Conservation (phyloP, 2,113 vertebrate species). For the Cephalopterus ornatus region DNA sequence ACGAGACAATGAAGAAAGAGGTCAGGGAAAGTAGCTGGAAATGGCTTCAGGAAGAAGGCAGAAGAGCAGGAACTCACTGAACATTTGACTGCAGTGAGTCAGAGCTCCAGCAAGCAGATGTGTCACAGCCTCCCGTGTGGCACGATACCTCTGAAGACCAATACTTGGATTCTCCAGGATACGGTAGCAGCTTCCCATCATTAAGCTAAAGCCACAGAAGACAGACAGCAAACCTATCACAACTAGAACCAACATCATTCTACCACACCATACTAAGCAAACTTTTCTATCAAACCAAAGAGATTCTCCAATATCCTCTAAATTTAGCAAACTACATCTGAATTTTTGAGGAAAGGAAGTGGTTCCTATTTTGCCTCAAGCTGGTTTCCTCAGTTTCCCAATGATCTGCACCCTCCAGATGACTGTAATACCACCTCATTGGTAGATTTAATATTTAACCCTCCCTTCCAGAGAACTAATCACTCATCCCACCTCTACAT, state of each 20-base stretch:
- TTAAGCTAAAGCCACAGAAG: constrained; percentile 76
- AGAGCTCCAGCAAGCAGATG: constrained; percentile 86
- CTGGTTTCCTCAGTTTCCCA: not conserved
- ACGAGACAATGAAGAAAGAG: not conserved
- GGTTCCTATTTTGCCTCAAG: not conserved
- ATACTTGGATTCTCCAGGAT: constrained; percentile 91
- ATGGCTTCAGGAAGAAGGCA: not conserved
- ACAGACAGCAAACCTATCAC: not conserved
- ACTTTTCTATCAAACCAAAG: not conserved
- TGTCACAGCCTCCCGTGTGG: constrained; percentile 80
- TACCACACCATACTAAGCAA: not conserved
- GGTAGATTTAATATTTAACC: not conserved
- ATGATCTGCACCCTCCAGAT: not conserved
- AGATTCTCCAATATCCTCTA: not conserved
- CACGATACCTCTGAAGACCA: constrained; percentile 82
- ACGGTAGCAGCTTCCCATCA: constrained; percentile 90
- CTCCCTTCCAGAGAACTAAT: not conserved
- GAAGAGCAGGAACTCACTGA: constrained; percentile 80
- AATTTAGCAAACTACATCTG: not conserved
- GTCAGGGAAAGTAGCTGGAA: not conserved
- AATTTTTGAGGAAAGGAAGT: not conserved
- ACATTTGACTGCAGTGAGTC: constrained; percentile 85
- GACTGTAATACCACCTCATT: not conserved
- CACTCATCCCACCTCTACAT: not conserved
- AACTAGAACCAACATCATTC: not conserved